Base-by-base conservation (phyloP, 2,113 vertebrate species). In the Loxodonta africana region DNA sequence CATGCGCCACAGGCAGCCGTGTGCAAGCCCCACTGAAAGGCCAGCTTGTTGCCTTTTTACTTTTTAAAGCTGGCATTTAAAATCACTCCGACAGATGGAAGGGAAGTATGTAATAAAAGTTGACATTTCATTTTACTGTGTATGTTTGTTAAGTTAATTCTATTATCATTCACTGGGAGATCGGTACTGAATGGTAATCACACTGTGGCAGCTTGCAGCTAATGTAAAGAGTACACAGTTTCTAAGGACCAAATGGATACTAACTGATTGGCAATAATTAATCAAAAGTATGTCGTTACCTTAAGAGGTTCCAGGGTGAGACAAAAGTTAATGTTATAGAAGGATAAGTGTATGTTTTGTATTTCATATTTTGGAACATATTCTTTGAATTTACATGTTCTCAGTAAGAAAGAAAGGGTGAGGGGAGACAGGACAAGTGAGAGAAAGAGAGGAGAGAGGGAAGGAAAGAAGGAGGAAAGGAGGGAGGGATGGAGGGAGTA, bases 121-220 rank as follows among this genome's bases (percentile, higher is more conserved):
- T 98, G 98, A 98, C 98, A 98, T 99, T 99, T 99, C 88, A 94
- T 98, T 98, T 98, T 98, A 96, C 95, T 97, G 88, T 98, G 96
- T 97, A 20, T 96, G 82, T 98, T 98, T 98, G 97, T 98, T 98
- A 98, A 98, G 94, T 95, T 97, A 98, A 96, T 98, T 97, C 89
- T 98, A 97, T 96, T 94, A 98, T 98, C 97, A 77, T 96, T 98
- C 92, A 63, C 87, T 83, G 95, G 95, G 90, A 97, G 84, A 94
- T 92, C 26, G 51, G 69, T 89, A 71, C 83, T 88, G 92, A 95
- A 93, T 88, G 87, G 8, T 12, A 96, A 95, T 96, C 96, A 94
- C 78, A 87, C 80, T 71, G 51, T 89, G 73, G 69, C 80, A 82
- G 95, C 80, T 91, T 83, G 60, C 80, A 74, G 53, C 91, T 97